Evolutionary conservation across 2,113 vertebrate species (phyloP).

Genomic region (Stictonetta naevosa): DNA sequence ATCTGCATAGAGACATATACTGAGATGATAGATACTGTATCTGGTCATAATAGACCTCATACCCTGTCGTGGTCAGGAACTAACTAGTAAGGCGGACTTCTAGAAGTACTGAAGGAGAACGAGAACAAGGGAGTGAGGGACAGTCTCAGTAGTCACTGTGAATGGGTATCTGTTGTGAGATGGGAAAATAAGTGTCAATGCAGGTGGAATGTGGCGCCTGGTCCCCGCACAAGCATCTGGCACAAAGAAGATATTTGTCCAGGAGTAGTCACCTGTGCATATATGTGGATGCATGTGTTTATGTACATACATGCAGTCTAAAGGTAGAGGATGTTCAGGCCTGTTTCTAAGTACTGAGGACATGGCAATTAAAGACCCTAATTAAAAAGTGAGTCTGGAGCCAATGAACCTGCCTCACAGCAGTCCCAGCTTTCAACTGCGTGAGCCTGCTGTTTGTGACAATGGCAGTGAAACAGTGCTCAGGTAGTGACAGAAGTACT

Average conservation of each 20-base stretch:
- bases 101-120: background rate
- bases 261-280: fast-evolving
- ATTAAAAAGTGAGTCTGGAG: background rate
- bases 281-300: background rate
- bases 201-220: background rate
- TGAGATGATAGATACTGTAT: background rate
- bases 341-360: background rate
- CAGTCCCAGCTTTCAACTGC: background rate
- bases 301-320: background rate
- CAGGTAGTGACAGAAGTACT: background rate
- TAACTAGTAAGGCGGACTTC: background rate
- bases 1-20: background rate
- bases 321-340: background rate
- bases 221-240: background rate
- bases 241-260: background rate
- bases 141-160: too few species aligned
- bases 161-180: background rate
- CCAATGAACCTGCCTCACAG: background rate
- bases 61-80: background rate
- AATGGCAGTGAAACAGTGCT: background rate
- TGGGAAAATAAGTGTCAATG: background rate
- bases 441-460: background rate
- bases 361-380: background rate
- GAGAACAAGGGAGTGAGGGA: background rate
- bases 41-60: background rate